Evolutionary conservation across 1,140 invertebrate genomes (phyloP).

Genomic region (Drosophila sp.): DNA sequence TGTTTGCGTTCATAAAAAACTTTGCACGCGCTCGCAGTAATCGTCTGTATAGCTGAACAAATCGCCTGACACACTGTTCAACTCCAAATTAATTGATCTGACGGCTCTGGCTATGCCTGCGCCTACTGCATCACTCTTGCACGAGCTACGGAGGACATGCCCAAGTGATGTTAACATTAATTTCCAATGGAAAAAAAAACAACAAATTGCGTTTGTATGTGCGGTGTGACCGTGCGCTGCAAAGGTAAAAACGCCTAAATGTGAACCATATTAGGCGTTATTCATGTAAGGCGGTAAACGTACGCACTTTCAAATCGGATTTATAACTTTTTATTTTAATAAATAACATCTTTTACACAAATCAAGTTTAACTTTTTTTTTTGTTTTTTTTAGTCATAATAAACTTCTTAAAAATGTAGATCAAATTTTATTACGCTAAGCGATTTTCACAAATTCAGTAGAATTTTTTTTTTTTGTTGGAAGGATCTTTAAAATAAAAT

Average conservation of each 20-base stretch:
- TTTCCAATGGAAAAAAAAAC: slow-evolving; percentile 46
- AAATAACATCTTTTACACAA: too few species aligned
- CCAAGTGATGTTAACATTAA: slow-evolving; percentile 35
- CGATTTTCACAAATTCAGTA: too few species aligned
- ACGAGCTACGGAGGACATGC: slow-evolving; percentile 17
- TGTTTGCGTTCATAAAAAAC: slow-evolving; percentile 61
- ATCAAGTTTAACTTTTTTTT: too few species aligned
- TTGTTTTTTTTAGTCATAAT: too few species aligned
- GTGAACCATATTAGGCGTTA: too few species aligned
- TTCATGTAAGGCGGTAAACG: too few species aligned
- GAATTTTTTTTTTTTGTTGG: too few species aligned
- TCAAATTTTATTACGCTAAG: too few species aligned
- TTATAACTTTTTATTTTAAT: not conserved
- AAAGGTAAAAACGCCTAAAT: not conserved
- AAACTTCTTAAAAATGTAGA: too few species aligned
- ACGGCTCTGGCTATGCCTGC: not conserved
- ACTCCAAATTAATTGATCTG: slow-evolving; percentile 12
- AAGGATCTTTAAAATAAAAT: too few species aligned
- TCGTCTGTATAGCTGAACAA: not conserved
- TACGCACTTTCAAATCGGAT: not conserved
- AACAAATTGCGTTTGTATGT: slow-evolving; percentile 48
- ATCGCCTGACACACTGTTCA: not conserved
- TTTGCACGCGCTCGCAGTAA: slow-evolving; percentile 6
- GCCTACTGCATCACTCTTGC: slow-evolving; percentile 13
- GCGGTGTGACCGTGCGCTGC: slow-evolving; percentile 14